A percentile compares a stretch with the other conserved stretches of the same genome.
Evolutionary conservation across 1,140 invertebrate genomes (phyloP).

Genomic region (Hyles vespertilio): DNA sequence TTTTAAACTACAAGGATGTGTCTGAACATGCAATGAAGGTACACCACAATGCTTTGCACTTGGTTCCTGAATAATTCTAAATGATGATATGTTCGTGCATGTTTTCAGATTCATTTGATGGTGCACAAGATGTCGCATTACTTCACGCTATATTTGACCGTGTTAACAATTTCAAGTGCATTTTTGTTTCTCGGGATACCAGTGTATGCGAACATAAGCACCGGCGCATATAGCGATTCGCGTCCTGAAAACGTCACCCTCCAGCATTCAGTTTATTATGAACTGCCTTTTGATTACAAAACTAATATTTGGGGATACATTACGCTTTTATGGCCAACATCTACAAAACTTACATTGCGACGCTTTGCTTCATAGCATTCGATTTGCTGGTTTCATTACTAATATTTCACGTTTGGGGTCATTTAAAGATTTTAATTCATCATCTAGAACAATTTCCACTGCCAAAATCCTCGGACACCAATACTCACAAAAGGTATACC

Average conservation of each 20-base stretch:
- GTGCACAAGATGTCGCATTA: constrained; percentile 8
- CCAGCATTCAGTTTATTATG: constrained; percentile 9
- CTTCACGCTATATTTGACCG: constrained; percentile 9
- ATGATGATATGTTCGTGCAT: not conserved
- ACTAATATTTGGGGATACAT: constrained; percentile 8
- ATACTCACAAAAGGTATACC: not conserved
- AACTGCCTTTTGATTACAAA: constrained; percentile 10
- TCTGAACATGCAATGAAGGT: no score
- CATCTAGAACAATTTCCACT: constrained; percentile 10
- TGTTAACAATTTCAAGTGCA: constrained; percentile 2
- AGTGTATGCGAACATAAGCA: constrained; percentile 7
- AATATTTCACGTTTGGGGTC: constrained; percentile 19
- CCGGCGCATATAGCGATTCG: constrained; percentile 4
- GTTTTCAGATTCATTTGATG: constrained; percentile 12
- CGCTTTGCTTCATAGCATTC: constrained; percentile 1
- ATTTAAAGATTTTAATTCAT: constrained; percentile 13
- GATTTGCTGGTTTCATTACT: constrained; percentile 14
- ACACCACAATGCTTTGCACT: no score
- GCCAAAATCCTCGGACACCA: not conserved
- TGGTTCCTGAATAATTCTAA: no score
- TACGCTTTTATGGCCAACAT: constrained; percentile 6
- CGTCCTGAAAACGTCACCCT: constrained; percentile 3
- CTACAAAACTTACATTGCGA: not conserved
- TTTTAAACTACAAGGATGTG: no score
- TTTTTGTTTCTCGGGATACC: constrained; percentile 13